These are phyloP conservation scores for Doris montereyensis DNA, from an alignment of 2,888 invertebrate species.

Conservation along the genomic window DNA sequence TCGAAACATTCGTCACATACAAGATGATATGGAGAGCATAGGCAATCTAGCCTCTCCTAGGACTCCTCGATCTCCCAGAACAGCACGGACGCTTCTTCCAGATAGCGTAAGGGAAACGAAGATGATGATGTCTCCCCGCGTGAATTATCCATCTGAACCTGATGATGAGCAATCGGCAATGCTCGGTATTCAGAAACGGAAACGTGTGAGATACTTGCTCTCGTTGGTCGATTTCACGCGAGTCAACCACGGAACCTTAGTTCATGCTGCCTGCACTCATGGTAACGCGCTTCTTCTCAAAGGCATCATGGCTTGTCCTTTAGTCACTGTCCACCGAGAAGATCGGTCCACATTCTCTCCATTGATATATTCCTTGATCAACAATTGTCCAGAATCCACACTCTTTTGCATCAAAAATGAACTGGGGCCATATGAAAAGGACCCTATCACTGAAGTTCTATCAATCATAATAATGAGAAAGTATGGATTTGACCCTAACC, in stretches of 20 bases:
- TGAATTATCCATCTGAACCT: constrained; percentile 12
- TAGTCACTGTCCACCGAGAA: constrained; percentile 1
- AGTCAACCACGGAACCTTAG: constrained; percentile 17
- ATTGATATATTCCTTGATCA: constrained; percentile 31
- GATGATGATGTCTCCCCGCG: constrained; percentile 1
- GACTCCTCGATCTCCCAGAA: constrained; percentile 1
- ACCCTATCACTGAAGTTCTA: constrained; percentile 28
- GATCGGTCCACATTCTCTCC: constrained; percentile 25
- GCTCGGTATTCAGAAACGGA: constrained; percentile 12
- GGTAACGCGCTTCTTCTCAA: constrained; percentile 28
- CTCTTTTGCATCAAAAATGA: constrained; percentile 22
- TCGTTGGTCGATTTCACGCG: constrained; percentile 20
- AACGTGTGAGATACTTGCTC: constrained; percentile 32
- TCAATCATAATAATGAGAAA: constrained; percentile 9
- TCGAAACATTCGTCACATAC: background rate
- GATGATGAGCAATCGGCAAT: constrained; percentile 7
- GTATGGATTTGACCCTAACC: constrained; percentile 11
- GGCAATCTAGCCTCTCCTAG: background rate
- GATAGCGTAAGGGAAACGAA: background rate
- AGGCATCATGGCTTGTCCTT: constrained; percentile 10
- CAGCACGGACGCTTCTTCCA: constrained; percentile 5
- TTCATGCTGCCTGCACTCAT: constrained; percentile 26
- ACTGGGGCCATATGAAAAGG: constrained; percentile 27
- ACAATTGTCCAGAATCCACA: constrained; percentile 18
- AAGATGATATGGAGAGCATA: constrained; percentile 30